Evolutionary conservation across 1,140 invertebrate genomes (phyloP), one percentile per base, ranked within the genome.

Genomic region (Zaprionus vittiger): DNA sequence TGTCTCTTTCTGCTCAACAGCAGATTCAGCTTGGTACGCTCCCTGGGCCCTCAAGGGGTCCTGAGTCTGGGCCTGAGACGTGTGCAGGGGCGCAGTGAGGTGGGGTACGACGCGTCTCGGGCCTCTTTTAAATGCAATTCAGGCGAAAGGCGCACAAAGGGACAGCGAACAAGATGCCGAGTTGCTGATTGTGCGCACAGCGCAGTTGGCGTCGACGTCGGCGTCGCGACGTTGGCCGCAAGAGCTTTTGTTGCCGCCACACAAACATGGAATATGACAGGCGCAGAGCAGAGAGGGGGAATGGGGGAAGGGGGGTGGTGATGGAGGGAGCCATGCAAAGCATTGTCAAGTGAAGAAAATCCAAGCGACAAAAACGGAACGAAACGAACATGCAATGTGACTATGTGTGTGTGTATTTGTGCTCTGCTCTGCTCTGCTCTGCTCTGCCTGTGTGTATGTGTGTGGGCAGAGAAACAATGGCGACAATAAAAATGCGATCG

Each of bases 401-500:
- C 20, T 54, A 38, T 55, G 22, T 63, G 68, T 64, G 57, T 73
- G 62, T 71, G 60, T 81, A 38, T 55, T 57, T 14, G 6, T 41
- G 38, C 37, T 14, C 12, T 15, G 38, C 38, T 41, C 28, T 28
- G 64, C 38, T 4, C 38, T 41, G 38, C 38, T 15, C 38, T 41
- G 38, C 14, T 41, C 4, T 26, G 24, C 22, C 12, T 76, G 60
- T 78, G 65, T 41, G 14, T 56, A 24, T 65, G 55, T 81, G 78
- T 83, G 83, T 84, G 84, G 81, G 81, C 81, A 28, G 44, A 28
- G 75, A 90, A 87, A 90, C 85, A 90, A 90, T 90, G 86, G 85
- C 85, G 85, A 90, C 85, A 90, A 90, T 90, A 90, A 90, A 90
- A 90, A 90, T 90, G 85, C 86, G 85, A 90, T 90, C 85, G 85